Evolutionary conservation across 2,888 invertebrate species (phyloP), one percentile per base, ranked within the genome.

Genomic region (Napeogenes inachia): DNA sequence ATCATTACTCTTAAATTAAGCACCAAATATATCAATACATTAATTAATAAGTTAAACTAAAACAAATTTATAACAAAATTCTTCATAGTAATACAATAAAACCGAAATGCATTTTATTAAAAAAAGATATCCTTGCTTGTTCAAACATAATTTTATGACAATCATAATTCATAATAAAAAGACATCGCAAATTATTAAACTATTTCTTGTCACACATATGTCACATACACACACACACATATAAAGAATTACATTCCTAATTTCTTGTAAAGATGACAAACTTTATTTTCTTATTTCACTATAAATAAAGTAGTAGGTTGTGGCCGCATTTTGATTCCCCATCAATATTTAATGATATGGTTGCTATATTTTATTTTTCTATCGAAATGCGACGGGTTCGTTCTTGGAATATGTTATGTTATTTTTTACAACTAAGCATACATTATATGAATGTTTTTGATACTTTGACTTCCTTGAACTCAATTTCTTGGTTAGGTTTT

Each of bases 301-400:
- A 56, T 56, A 61, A 57, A 63, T 46, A 60, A 45, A 47, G 59
- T 32, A 58, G 50, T 30, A 13, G 4, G 13, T 13, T 6, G 47
- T 21, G 30, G 30, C 54, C 61, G 55, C 45, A 55, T 56, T 56
- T 57, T 59, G 61, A 61, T 61, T 66, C 45, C 59, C 32, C 46
- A 54, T 66, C 61, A 63, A 66, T 66, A 66, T 63, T 66, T 66
- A 54, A 64, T 61, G 50, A 21, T 30, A 38, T 45, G 33, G 50
- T 13, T 42, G 42, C 42, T 54, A 57, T 63, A 60, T 57, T 47
- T 56, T 57, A 50, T 53, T 61, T 57, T 57, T 63, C 42, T 57
- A 57, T 59, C 54, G 54, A n/a, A 57, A 60, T 46, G 60, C 54
- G 46, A 58, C 56, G 33, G 30, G 50, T 46, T 13, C 35, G 50